Evolutionary conservation across 2,888 invertebrate species (phyloP), one percentile per base, ranked within the genome.

Genomic region (Cantharis flavilabris): DNA sequence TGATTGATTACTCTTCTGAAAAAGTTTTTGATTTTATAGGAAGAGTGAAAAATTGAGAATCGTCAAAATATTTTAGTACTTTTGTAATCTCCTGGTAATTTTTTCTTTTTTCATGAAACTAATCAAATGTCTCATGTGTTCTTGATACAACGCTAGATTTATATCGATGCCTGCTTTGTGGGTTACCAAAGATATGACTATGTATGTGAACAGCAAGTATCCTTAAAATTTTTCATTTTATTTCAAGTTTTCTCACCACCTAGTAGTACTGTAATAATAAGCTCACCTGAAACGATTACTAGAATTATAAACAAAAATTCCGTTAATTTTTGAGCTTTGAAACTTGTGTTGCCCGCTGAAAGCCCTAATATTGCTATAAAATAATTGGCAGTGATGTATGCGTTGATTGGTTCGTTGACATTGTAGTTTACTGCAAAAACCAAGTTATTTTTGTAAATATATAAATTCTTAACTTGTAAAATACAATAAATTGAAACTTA

Each of bases 191-290:
- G 80, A 75, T 2, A 84, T 83, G 13, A 84, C 71, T 14, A 84
- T 80, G 75, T 84, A 83, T 1, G 83, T 83, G 63, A 83, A 83
- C 78, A 82, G 80, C 69, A 84, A 76, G 71, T 83, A 84, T 14
- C 83, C 83, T 82, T 62, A 77, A 80, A 79, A 2, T 63, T 18
- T 28, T 11, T 16, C 10, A 26, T 26, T 23, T 26, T 26, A 26
- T 9, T 26, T 26, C 7, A 7, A 26, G 7, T 26, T 26, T 23
- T 23, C 23, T 7, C 5, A 23, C 23, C 0, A 23, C 7, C 16
- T 16, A 16, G 23, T 7, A 23, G 26, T 26, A 26, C 26, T 26
- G 26, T 9, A 26, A 26, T 23, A 23, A 65, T 65, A 20, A 26
- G 9, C 62, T 78, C 70, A 82, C 82, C 82, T 13, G 64, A 33